Evolutionary conservation across 2,888 invertebrate genomes (phyloP).

Genomic region (Atherix ibis): DNA sequence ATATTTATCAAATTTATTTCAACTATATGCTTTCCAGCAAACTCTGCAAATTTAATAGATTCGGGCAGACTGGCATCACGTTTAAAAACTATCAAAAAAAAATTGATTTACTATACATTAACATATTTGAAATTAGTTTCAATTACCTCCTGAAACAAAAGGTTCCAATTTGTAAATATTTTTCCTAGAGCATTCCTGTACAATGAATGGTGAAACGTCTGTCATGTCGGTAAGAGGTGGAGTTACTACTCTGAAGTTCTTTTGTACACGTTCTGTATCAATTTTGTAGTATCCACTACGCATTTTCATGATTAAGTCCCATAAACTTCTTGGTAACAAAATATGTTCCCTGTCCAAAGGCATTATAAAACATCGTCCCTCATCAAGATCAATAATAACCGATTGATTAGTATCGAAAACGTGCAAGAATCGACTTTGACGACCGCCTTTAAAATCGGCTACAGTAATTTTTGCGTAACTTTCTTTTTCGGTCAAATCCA

Average conservation of each 20-base stretch:
- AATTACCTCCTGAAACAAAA: slow-evolving; percentile 46
- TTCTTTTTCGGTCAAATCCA: slow-evolving; percentile 49
- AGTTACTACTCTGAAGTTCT: slow-evolving; percentile 56
- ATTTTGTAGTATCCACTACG: slow-evolving; percentile 65
- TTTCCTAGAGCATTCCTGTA: slow-evolving; percentile 49
- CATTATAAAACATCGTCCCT: slow-evolving; percentile 77
- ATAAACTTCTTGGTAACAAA: slow-evolving; percentile 61
- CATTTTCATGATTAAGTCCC: slow-evolving; percentile 67
- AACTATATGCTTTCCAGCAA: slow-evolving; percentile 57
- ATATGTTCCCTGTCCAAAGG: slow-evolving; percentile 64
- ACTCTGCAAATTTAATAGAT: slow-evolving; percentile 53
- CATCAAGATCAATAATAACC: slow-evolving; percentile 61
- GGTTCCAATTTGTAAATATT: slow-evolving; percentile 60
- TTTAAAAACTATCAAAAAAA: slow-evolving; percentile 41
- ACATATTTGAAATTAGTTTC: background rate
- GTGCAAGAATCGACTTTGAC: slow-evolving; percentile 75
- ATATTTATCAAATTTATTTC: slow-evolving; percentile 61
- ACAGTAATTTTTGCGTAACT: slow-evolving; percentile 74
- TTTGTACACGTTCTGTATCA: slow-evolving; percentile 59
- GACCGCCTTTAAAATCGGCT: slow-evolving; percentile 65
- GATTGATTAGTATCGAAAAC: slow-evolving; percentile 68
- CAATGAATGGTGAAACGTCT: slow-evolving; percentile 51
- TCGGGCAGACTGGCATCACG: slow-evolving; percentile 35
- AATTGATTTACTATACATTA: slow-evolving; percentile 8
- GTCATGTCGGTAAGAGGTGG: slow-evolving; percentile 51